These are phyloP conservation scores for Paedocypris sp. DNA, from an alignment of 2,113 vertebrate genomes.

Conservation along the genomic window DNA sequence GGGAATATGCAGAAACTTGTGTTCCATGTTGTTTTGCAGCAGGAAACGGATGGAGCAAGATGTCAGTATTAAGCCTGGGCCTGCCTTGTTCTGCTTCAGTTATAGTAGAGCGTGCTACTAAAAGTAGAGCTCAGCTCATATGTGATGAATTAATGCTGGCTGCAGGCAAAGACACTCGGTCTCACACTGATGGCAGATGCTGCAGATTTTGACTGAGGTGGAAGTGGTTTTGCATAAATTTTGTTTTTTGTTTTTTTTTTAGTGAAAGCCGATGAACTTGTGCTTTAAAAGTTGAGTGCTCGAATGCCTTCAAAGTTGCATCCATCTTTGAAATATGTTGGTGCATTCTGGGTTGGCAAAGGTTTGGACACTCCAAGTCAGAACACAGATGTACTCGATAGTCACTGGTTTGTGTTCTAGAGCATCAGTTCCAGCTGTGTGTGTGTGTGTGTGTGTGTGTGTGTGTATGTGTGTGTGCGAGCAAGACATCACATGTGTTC, in stretches of 20 bases:
- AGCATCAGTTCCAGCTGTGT: not conserved
- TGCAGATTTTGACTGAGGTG: slow-evolving; percentile 39
- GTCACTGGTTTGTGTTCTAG: too few relatives aligned
- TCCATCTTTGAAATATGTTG: too few relatives aligned
- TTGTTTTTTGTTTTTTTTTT: too few relatives aligned
- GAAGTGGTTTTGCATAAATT: slow-evolving; percentile 43
- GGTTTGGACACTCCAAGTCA: too few relatives aligned
- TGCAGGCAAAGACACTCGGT: slow-evolving; percentile 17
- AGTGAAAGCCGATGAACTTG: too few relatives aligned
- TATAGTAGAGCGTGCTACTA: slow-evolving; percentile 18
- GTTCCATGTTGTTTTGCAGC: not conserved
- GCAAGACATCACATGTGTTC: slow-evolving; percentile 33
- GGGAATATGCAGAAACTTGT: slow-evolving; percentile 8
- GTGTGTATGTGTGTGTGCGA: not conserved
- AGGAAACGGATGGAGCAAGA: not conserved
- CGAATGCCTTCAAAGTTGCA: too few relatives aligned
- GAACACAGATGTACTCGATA: too few relatives aligned
- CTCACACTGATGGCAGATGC: slow-evolving; percentile 38
- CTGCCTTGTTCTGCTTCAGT: not conserved
- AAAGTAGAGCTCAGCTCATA: slow-evolving; percentile 20
- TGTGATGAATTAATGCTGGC: slow-evolving; percentile 27
- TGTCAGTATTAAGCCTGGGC: not conserved
- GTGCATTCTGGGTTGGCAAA: too few relatives aligned
- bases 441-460: slow-evolving; percentile 11
- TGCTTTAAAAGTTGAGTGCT: too few relatives aligned